Base-by-base conservation (phyloP, 2,113 vertebrate species). In the Mobula birostris region DNA sequence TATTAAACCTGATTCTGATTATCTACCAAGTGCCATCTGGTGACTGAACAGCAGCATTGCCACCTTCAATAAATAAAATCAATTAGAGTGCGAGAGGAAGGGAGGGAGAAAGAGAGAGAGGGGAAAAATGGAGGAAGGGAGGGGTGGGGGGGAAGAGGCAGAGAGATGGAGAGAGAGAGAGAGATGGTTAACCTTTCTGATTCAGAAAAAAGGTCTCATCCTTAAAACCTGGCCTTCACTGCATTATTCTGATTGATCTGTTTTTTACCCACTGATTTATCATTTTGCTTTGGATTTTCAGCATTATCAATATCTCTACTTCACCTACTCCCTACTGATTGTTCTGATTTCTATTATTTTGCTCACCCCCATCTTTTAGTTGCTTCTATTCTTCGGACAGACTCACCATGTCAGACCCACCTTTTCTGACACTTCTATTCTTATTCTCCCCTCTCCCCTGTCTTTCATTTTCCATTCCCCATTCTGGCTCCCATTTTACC, bases 281-380 rank as follows among this genome's bases (percentile, higher is more conserved):
- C 56, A 27, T 58, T 56, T 24, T 58, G 56, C 2, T 4, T 85
- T 2, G 11, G 82, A 94, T 94, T 79, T 95, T 95, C 95, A 94
- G n/a, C 94, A 94, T 95, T 63, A 95, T 94, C 0, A 66, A 85
- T 63, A 72, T 56, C 29, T 96, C 77, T 94, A 29, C 85, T 15
- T 5, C 58, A 32, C 19, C 70, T 2, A 27, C 87, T 74, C 63
- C 61, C 78, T 40, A 61, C 32, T 58, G 94, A 36, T 5, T 61
- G 21, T 0, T 14, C 63, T 66, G 63, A 66, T 66, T 66, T 66
- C 14, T 11, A 66, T 0, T 8, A 66, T 11, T 66, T 66, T 66
- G 7, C 14, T 66, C 7, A 66, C 68, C 61, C 0, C 48, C 48
- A 48, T 76, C 56, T 77, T 0, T 63, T 32, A 78, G 48, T 24